phyloP scores from a whole-genome alignment of 2,888 invertebrate genomes.

The Limnephilus rhombicus region DNA sequence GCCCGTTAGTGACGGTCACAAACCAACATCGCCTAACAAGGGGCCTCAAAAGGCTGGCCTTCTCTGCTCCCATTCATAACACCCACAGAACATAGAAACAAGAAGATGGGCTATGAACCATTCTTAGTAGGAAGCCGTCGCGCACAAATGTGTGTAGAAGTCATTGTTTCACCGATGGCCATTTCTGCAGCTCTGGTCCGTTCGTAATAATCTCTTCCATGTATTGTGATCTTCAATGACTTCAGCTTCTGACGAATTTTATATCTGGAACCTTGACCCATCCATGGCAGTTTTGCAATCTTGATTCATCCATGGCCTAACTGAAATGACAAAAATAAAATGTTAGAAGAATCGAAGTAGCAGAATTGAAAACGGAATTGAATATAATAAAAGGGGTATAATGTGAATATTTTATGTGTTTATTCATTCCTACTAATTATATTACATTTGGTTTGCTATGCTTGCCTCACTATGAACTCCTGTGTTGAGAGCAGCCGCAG shows the following conservation, averaged over 20 bases:
- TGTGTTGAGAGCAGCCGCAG: no score
- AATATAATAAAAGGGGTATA: no score
- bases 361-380: no score
- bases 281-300: not conserved
- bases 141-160: no score
- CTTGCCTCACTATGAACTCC: no score
- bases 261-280: not conserved
- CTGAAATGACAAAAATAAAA: not conserved
- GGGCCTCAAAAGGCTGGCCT: constrained; percentile 19
- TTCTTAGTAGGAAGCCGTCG: no score
- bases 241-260: not conserved
- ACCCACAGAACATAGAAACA: not conserved
- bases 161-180: not conserved
- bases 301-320: not conserved
- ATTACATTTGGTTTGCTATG: no score
- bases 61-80: not conserved
- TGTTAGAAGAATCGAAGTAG: no score
- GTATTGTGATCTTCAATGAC: not conserved
- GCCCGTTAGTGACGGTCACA: constrained; percentile 81
- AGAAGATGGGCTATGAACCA: no score
- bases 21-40: constrained; percentile 79
- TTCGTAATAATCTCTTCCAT: not conserved
- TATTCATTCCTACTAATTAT: no score
- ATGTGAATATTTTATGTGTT: no score
- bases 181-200: not conserved